Base-by-base conservation (phyloP, 2,888 invertebrate genomes). In the Caenorhabditis imperialis region DNA sequence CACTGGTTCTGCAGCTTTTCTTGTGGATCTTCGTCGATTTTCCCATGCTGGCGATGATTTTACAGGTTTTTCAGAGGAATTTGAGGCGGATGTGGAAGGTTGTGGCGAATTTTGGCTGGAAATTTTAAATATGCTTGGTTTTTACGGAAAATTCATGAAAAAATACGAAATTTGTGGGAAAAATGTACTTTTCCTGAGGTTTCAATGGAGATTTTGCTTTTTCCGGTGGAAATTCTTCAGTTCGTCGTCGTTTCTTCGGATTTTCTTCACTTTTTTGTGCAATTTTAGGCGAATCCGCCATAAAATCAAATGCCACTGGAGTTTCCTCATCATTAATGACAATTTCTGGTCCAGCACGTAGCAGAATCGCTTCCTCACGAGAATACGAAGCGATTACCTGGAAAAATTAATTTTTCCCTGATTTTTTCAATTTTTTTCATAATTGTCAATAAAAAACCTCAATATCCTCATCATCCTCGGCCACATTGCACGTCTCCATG, bases 281-380 rank as follows among this genome's bases (percentile, higher is more conserved):
- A 3, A 18, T 30, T 33, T 48, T 27, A 18, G 22, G 30, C n/a
- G n/a, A n/a, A n/a, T n/a, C n/a, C n/a, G n/a, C n/a, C n/a, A n/a
- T n/a, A n/a, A n/a, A n/a, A n/a, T n/a, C n/a, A n/a, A n/a, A n/a
- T 16, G 20, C 6, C 45, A 45, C 45, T 16, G 33, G 22, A 33
- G 10, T 27, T 23, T 47, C 18, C 22, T 57, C 62, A 22, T 73
- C 67, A 8, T 45, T 61, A 16, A 74, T 2, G 5, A 69, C 57
- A 23, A 74, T 69, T 74, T 61, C 61, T 20, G 74, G 57, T 12
- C 74, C 74, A 6, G 74, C 74, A 22, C 74, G 42, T 23, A 69
- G 25, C 4, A 67, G 14, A 30, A 74, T 37, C 12, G 74, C 74
- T 57, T 74, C 67, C 47, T 74, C 67, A 25, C 51, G 48, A 20